A percentile compares a stretch with the other conserved stretches of the same genome.
phyloP scores from a whole-genome alignment of 2,113 vertebrate genomes.

The Nothoprocta perdicaria region DNA sequence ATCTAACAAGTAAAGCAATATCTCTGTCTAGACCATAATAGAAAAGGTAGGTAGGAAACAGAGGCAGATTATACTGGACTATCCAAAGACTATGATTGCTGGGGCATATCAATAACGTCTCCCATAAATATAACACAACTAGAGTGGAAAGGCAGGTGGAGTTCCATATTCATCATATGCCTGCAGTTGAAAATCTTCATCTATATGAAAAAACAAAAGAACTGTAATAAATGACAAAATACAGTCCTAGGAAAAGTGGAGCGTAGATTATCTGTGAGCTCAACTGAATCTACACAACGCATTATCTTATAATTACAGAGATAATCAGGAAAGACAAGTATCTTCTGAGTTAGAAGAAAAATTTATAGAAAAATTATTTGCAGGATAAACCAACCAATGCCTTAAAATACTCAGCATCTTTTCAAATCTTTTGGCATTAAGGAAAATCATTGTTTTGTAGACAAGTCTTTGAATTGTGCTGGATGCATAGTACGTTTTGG shows the following conservation, averaged over 20 bases:
- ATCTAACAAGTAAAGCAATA: background rate
- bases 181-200: background rate
- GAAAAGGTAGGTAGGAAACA: background rate
- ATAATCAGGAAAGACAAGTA: background rate
- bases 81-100: background rate
- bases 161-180: background rate
- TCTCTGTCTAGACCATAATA: background rate
- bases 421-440: background rate
- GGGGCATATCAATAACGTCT: background rate
- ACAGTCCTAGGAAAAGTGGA: background rate
- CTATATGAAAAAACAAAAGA: background rate
- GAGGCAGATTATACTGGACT: background rate
- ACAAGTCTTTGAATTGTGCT: background rate
- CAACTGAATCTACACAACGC: background rate
- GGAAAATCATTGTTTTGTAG: background rate
- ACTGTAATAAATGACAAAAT: slow-evolving; percentile 7
- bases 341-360: background rate
- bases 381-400: background rate
- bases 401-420: background rate
- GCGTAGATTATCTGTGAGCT: background rate
- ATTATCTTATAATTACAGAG: background rate
- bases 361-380: background rate
- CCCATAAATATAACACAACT: slow-evolving; percentile 11
- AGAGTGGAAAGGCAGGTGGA: background rate
- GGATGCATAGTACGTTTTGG: background rate